phyloP scores from a whole-genome alignment of 1,140 invertebrate species.

The Papilio polyxenes region DNA sequence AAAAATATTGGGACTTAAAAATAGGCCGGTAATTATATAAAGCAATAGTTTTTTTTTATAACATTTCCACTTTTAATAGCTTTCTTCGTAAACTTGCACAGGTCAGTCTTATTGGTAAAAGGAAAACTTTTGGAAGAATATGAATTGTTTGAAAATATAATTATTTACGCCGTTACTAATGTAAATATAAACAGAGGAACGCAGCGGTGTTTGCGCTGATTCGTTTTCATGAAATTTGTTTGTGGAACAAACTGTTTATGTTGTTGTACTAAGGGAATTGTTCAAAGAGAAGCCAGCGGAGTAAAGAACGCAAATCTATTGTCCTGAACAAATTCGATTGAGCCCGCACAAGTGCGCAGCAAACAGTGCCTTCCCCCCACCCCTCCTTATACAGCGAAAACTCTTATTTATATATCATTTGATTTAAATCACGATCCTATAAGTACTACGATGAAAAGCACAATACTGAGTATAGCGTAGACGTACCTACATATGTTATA shows the following conservation, averaged over 20 bases:
- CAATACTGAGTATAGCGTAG: too few species aligned
- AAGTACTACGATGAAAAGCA: background rate
- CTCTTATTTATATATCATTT: conserved; percentile 1
- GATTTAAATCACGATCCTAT: background rate
- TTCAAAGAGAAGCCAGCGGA: conserved; percentile 2
- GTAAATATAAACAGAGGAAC: background rate
- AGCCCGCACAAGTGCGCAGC: background rate
- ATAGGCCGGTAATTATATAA: too few species aligned
- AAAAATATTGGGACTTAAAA: too few species aligned
- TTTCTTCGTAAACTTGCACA: too few species aligned
- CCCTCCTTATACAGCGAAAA: background rate
- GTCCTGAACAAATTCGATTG: conserved; percentile 27
- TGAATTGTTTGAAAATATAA: background rate
- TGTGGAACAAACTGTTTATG: background rate
- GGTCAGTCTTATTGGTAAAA: too few species aligned
- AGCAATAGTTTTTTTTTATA: too few species aligned
- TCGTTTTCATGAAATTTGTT: background rate
- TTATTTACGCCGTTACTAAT: background rate
- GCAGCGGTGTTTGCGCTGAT: background rate
- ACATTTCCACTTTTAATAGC: too few species aligned
- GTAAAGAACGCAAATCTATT: conserved; percentile 24
- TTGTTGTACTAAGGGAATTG: background rate
- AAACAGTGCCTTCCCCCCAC: background rate
- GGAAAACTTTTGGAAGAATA: too few species aligned
- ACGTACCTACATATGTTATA: too few species aligned